These are phyloP conservation scores for Steinernema feltiae DNA, from an alignment of 1,140 invertebrate genomes.

Conservation along the genomic window DNA sequence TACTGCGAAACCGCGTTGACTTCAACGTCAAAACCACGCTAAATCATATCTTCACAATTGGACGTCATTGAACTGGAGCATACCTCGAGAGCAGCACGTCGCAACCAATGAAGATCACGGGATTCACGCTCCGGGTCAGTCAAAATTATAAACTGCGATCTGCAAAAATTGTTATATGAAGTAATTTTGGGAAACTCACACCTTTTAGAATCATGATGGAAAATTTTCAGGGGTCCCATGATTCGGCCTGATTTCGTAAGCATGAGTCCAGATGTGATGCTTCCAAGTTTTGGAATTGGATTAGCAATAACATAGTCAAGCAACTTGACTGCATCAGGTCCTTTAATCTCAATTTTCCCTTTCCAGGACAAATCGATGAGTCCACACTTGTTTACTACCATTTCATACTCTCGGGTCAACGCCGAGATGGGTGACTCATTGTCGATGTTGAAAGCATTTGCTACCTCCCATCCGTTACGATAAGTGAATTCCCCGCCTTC, in stretches of 20 bases:
- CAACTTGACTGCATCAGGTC: constrained; percentile 33
- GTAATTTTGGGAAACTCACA: not conserved
- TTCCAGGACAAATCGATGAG: constrained; percentile 42
- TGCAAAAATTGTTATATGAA: not conserved
- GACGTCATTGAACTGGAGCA: not conserved
- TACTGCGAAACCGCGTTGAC: constrained; percentile 37
- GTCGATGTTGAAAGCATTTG: constrained; percentile 33
- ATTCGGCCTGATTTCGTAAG: constrained; percentile 34
- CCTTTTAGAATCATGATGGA: constrained; percentile 35
- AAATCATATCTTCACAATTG: not conserved
- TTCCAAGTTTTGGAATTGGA: constrained; percentile 27
- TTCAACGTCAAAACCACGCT: constrained; percentile 26
- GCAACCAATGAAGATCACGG: constrained; percentile 18
- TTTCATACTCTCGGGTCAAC: constrained; percentile 33
- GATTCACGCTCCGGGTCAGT: constrained; percentile 37
- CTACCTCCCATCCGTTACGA: constrained; percentile 42
- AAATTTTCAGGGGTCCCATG: constrained; percentile 31
- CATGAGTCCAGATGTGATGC: constrained; percentile 38
- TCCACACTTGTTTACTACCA: constrained; percentile 37
- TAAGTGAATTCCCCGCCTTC: constrained; percentile 37
- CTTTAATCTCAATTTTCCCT: constrained; percentile 41
- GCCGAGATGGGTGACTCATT: constrained; percentile 32
- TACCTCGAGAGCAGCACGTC: not conserved
- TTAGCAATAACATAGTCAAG: constrained; percentile 37
- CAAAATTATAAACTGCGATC: constrained; percentile 32